Conservation (phyloP, 2,113 vertebrate genomes). For the Abramis brama region DNA sequence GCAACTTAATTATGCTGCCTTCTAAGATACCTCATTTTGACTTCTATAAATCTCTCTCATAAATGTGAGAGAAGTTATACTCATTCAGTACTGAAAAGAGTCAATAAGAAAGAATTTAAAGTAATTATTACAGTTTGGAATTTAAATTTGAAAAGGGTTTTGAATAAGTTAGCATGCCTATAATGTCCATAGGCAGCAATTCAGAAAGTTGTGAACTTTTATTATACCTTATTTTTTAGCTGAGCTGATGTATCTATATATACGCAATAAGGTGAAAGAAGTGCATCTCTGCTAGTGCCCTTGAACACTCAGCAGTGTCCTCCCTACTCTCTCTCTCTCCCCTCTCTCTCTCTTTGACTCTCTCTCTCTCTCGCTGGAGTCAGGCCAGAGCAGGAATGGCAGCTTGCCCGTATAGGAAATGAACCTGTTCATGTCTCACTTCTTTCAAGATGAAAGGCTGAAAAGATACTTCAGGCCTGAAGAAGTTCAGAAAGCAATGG, state of each 20-base stretch:
- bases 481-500: background rate
- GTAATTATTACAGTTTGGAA: background rate
- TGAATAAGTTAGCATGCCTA: background rate
- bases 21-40: background rate
- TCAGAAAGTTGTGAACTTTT: slow-evolving; percentile 20
- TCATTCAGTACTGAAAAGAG: background rate
- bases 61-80: no score
- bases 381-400: slow-evolving; percentile 42
- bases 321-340: slow-evolving; percentile 3
- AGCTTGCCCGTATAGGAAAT: slow-evolving; percentile 48
- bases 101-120: background rate
- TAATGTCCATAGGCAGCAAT: background rate
- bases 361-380: slow-evolving; percentile 25
- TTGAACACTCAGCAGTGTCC: slow-evolving; percentile 50
- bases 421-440: slow-evolving; percentile 43
- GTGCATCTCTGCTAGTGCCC: slow-evolving; percentile 29
- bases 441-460: slow-evolving; percentile 42
- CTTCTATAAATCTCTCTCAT: background rate
- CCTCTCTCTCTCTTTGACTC: background rate
- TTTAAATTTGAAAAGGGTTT: background rate
- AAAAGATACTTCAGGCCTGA: slow-evolving; percentile 22
- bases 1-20: background rate
- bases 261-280: slow-evolving; percentile 26
- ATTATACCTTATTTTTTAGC: slow-evolving; percentile 29
- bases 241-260: slow-evolving; percentile 42